phyloP scores from a whole-genome alignment of 2,888 invertebrate species.

The Pemphredon lugubris region DNA sequence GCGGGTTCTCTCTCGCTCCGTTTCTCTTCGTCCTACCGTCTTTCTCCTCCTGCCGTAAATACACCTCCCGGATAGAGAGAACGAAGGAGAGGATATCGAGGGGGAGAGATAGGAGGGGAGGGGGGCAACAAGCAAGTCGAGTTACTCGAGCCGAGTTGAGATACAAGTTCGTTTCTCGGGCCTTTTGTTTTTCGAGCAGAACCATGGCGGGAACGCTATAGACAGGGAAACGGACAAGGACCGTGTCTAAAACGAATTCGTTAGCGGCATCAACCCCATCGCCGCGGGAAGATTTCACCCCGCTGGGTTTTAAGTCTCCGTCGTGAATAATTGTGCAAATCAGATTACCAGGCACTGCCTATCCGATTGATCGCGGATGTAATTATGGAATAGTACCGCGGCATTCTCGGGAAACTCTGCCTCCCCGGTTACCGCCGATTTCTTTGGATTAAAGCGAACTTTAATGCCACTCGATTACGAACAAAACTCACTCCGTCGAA shows the following conservation, averaged over 20 bases:
- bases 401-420: not conserved
- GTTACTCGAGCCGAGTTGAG: slow-evolving; percentile 56
- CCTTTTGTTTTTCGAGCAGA: slow-evolving; percentile 63
- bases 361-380: slow-evolving; percentile 56
- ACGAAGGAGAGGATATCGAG: slow-evolving; percentile 34
- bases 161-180: slow-evolving; percentile 62
- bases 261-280: slow-evolving; percentile 63
- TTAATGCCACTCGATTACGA: not conserved
- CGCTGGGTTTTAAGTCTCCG: slow-evolving; percentile 54
- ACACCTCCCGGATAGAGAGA: slow-evolving; percentile 60
- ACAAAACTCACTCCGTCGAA: not conserved
- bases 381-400: slow-evolving; percentile 27
- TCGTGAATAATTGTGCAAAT: slow-evolving; percentile 63
- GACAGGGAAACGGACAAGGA: slow-evolving; percentile 30
- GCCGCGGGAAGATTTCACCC: slow-evolving; percentile 13
- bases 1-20: slow-evolving; percentile 50
- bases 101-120: slow-evolving; percentile 15
- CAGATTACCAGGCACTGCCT: slow-evolving; percentile 54
- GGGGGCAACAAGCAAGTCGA: slow-evolving; percentile 62
- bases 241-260: slow-evolving; percentile 64
- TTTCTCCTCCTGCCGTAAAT: slow-evolving; percentile 67
- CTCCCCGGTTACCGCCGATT: not conserved
- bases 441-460: slow-evolving; percentile 9
- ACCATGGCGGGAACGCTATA: slow-evolving; percentile 25
- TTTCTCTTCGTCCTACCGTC: slow-evolving; percentile 53